Base-by-base conservation (phyloP, 1,140 invertebrate species). In the Globodera rostochiensis region DNA sequence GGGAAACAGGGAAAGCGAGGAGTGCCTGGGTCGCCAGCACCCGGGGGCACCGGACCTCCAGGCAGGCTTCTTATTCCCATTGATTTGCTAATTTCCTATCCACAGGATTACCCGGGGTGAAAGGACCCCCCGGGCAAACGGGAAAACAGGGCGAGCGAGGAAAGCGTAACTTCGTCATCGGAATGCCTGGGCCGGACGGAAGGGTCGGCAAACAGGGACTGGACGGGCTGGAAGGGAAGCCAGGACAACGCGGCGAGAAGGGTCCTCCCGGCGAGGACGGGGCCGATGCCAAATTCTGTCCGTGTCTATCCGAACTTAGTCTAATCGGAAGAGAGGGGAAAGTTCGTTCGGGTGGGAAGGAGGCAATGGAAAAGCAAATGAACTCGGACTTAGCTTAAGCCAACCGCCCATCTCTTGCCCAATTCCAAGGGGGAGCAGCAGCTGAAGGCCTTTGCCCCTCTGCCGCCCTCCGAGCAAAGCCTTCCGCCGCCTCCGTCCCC, bases 211-310 rank as follows among this genome's bases (percentile, higher is more conserved):
- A 81, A 49, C 83, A 74, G 1, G 83, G 83, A 9, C 71, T 85
- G 21, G 83, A 84, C 50, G 83, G 83, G 7, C 36, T 85, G 25
- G 83, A 84, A 64, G 83, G 83, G 15, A 84, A 84, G 25, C 77
- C 83, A 47, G 83, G 83, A 4, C 25, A 69, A 53, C 66, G 81
- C 45, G 79, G 79, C 1, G 76, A 78, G 73, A 80, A 80, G 77
- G 83, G 83, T n/a, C 49, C 49, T 21, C 15, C 50, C 0, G 83
- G 83, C 9, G 83, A 84, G 25, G 47, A 74, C 45, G 83, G 83
- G 21, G 83, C 83, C 21, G 74, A 85, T 71, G 83, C 83, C 19
- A 80, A 67, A 45, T 82, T 85, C 57, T 84, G 83, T 82, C 83
- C 83, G 9, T 84, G 83, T 57, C 83, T 83, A 19, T 76, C 77